Percentiles rank a stretch among this genome's conserved stretches.
Evolutionary conservation across 2,888 invertebrate species (phyloP).

Genomic region (Apotomis betuletana): DNA sequence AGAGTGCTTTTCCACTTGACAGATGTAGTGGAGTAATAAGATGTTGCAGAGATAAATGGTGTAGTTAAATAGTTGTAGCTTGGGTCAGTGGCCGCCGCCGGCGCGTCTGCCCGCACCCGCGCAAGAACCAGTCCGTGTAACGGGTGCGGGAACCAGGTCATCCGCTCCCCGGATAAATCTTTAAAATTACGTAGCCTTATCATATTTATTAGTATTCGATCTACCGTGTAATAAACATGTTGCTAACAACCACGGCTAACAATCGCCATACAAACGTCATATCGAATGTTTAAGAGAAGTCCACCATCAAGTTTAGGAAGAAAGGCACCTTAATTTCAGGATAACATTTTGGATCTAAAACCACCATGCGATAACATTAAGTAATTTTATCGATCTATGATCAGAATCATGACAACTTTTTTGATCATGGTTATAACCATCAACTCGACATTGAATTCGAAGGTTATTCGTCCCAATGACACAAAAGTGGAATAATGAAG

Average conservation of each 20-base stretch:
- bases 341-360: not conserved
- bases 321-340: too few relatives aligned
- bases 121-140: conserved; percentile 60
- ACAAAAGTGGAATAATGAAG: conserved; percentile 4
- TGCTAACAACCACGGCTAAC: too few relatives aligned
- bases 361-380: not conserved
- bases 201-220: too few relatives aligned
- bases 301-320: too few relatives aligned
- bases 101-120: conserved; percentile 52
- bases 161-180: conserved; percentile 42
- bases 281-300: too few relatives aligned
- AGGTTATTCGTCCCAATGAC: conserved; percentile 1
- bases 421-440: not conserved
- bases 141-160: conserved; percentile 58
- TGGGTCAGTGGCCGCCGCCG: conserved; percentile 64
- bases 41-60: conserved; percentile 13
- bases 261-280: too few relatives aligned
- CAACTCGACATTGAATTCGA: not conserved
- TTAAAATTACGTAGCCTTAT: conserved; percentile 2
- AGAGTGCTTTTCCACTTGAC: not conserved
- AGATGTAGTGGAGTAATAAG: not conserved
- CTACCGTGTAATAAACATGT: too few relatives aligned
- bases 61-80: conserved; percentile 19
- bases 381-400: not conserved
- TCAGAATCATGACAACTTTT: not conserved